phyloP scores from a whole-genome alignment of 1,140 invertebrate genomes.

The Lucilia sericata region DNA sequence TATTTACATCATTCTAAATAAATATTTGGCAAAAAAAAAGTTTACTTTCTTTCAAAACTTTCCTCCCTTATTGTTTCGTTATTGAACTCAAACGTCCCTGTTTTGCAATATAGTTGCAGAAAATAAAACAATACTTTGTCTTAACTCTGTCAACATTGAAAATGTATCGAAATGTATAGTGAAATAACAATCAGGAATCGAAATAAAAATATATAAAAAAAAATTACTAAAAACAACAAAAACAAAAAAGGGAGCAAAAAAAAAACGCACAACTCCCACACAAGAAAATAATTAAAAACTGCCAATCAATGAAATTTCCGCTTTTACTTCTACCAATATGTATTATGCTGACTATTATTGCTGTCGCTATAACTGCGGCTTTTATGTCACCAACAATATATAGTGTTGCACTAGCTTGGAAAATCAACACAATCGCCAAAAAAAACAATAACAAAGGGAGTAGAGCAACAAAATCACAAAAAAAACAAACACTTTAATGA shows the following conservation, averaged over 20 bases:
- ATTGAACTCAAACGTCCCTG: neutral
- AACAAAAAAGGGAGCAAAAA: neutral
- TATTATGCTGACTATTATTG: neutral
- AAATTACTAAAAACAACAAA: neutral
- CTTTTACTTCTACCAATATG: neutral
- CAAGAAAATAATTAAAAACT: slow-evolving; percentile 27
- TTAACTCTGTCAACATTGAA: neutral
- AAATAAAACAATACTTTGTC: slow-evolving; percentile 12
- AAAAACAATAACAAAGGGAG: too few species aligned
- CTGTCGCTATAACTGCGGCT: neutral
- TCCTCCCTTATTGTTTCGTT: neutral
- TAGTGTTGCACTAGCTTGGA: too few species aligned
- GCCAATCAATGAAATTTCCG: slow-evolving; percentile 19
- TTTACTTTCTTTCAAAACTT: neutral
- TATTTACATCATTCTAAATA: too few species aligned
- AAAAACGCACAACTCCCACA: slow-evolving; percentile 24
- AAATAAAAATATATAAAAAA: neutral
- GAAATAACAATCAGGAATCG: neutral
- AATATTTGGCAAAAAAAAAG: too few species aligned
- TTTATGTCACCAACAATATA: too few species aligned
- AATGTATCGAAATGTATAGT: neutral
- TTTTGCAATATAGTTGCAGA: neutral
- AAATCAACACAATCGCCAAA: too few species aligned
- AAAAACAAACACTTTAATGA: too few species aligned
- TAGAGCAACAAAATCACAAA: neutral